Evolutionary conservation across 92 coral and sea anemone species (phyloP).

Genomic region (Paramuricea clavata): DNA sequence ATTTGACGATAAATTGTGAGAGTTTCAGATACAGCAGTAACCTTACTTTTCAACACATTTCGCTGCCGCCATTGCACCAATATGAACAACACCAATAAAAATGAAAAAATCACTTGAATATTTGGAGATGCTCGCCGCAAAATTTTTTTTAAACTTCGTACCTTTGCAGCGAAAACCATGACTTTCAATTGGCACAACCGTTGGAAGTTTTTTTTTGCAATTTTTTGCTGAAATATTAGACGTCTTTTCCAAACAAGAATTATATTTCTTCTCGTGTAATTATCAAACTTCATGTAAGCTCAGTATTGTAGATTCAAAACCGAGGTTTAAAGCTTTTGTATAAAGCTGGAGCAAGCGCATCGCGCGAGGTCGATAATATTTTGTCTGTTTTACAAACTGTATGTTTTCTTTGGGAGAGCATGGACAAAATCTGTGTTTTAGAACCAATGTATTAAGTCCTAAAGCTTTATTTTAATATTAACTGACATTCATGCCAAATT

Average conservation of each 20-base stretch:
- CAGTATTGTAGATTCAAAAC: background rate
- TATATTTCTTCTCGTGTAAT: too few relatives aligned
- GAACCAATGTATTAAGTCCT: too few relatives aligned
- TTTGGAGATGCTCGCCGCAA: background rate
- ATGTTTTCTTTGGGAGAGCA: too few relatives aligned
- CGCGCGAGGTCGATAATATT: too few relatives aligned
- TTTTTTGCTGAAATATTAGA: background rate
- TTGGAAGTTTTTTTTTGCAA: background rate
- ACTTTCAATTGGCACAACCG: background rate
- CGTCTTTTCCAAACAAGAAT: background rate
- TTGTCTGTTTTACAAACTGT: too few relatives aligned
- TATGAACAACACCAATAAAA: background rate
- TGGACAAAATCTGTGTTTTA: too few relatives aligned
- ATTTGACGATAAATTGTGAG: slow-evolving; percentile 39
- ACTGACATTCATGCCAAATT: too few relatives aligned
- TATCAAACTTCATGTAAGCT: background rate
- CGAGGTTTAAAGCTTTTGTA: too few relatives aligned
- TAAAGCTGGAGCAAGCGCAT: too few relatives aligned
- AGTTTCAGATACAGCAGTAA: slow-evolving; percentile 1
- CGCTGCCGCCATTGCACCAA: slow-evolving; percentile 11
- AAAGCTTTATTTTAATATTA: too few relatives aligned
- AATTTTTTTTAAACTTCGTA: background rate
- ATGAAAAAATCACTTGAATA: background rate
- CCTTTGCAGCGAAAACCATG: background rate
- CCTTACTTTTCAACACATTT: background rate